Evolutionary conservation across 2,113 vertebrate species (phyloP), one percentile per base, ranked within the genome.

Genomic region (Nettapus auritus): DNA sequence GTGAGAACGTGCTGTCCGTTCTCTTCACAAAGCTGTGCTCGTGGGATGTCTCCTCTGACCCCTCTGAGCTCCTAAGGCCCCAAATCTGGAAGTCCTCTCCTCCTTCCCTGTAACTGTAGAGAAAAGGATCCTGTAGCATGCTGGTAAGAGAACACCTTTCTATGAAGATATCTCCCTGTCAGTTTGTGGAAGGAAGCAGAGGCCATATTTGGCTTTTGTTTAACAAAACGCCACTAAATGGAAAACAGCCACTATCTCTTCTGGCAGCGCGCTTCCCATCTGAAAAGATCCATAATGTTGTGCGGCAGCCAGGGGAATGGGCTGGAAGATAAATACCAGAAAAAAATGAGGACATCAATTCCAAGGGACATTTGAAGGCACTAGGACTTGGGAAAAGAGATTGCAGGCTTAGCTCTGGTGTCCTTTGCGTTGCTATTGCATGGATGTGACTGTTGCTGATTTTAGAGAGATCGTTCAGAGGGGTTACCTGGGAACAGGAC

Each of bases 401-500:
- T 33, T 44, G 56, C 86, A 68, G 57, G 77, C 91, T 64, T 6
- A 40, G 78, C 75, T 50, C 63, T 5, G 71, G 11, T 57, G 59
- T 14, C 55, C 63, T 52, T 46, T 8, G 82, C 89, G 3, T 38
- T 42, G 91, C 93, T 95, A 38, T 63, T 82, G 94, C 76, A 31
- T 60, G 88, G 80, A 42, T 46, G 56, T 46, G 4, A 0, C 1
- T 2, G 4, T 23, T 57, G 2, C 15, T 21, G 8, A 5, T 10
- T 4, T 14, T 7, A 20, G 40, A 50, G 59, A 9, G 74, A 52
- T 5, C 36, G 25, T 31, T 74, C 63, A 16, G 63, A 28, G 83
- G 21, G 50, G 9, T 75, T 28, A 1, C 69, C 57, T 42, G 70
- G 74, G 62, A 26, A 2, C 4, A 38, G 36, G 36, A 14, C 46